Evolutionary conservation across 2,888 invertebrate species (phyloP), one percentile per base, ranked within the genome.

Genomic region (Balanococcus diminutus): DNA sequence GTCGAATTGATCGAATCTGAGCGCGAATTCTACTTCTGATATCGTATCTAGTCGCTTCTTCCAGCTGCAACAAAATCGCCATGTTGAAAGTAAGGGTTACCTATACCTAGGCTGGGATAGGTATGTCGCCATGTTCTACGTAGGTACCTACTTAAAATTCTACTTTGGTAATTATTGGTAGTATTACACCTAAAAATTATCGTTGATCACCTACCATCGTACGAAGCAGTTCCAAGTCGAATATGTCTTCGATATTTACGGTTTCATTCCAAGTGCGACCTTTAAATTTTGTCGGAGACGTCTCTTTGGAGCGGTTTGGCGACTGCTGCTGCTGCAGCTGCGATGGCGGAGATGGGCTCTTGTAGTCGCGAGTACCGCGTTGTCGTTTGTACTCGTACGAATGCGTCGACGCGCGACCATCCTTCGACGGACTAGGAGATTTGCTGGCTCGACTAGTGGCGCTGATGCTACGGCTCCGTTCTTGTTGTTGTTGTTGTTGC

Each of bases 1-100:
- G 93, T 89, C 93, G 94, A 9, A 95, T 93, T 22, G 94, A 89
- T 87, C 95, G 92, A 87, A 96, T 95, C 90, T 95, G 95, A 2
- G 94, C 92, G 87, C 96, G 92, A 86, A 96, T 94, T 88, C 94
- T 92, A 87, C 95, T 92, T 88, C 96, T 91, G 88, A 95, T 92
- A 89, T 96, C 95, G 89, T 96, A 96, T 87, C 93, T 93, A 86
- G 92, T 92, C 86, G 95, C 94, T 89, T 93, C 93, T 90, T 95
- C 94, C 90, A 95, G 91, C 93, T 94, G 91, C 88, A 92, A 28
- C 36, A 92, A 88, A 36, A 36, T 36, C 36, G 36, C 8, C 36
- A 36, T 8, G 36, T 36, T 36, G 36, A 6, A 36, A 8, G 36
- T 36, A 36, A 36, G 8, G 36, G 36, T 36, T 6, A 4, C 4